Evolutionary conservation across 1,140 invertebrate species (phyloP).

Genomic region (Dreissena polymorpha): DNA sequence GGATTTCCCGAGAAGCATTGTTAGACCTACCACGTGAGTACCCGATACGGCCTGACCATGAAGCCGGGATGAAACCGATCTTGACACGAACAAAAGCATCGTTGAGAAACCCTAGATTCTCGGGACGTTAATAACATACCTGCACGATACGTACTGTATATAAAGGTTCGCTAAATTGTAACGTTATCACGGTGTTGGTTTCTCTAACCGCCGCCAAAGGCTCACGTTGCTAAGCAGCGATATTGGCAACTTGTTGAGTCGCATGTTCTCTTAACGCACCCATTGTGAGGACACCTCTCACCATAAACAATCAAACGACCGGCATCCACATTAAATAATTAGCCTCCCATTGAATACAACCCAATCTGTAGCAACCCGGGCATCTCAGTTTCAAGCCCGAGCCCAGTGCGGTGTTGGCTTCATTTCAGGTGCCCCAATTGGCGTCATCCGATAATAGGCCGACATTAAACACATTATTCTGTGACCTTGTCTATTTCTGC

Average conservation of each 20-base stretch:
- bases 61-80: conserved; percentile 37
- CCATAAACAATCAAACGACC: conserved; percentile 39
- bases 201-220: conserved; percentile 7
- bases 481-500: conserved; percentile 23
- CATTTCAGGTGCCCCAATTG: not conserved
- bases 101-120: conserved; percentile 26
- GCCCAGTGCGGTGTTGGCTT: not conserved
- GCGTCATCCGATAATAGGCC: conserved; percentile 42
- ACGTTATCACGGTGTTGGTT: conserved; percentile 43
- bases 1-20: conserved; percentile 54
- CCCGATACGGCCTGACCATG: conserved; percentile 25
- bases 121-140: conserved; percentile 26
- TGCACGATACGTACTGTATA: conserved; percentile 36
- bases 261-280: conserved; percentile 28
- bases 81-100: conserved; percentile 31
- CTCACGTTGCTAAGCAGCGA: conserved; percentile 31
- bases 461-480: conserved; percentile 34
- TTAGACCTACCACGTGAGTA: conserved; percentile 49
- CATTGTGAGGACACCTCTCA: conserved; percentile 21
- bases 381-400: conserved; percentile 29
- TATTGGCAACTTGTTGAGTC: conserved; percentile 10
- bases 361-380: too few relatives aligned
- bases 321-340: too few relatives aligned
- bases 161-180: conserved; percentile 29
- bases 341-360: too few relatives aligned